Conservation (phyloP, 2,888 invertebrate species). For the Meliscaeva auricollis region DNA sequence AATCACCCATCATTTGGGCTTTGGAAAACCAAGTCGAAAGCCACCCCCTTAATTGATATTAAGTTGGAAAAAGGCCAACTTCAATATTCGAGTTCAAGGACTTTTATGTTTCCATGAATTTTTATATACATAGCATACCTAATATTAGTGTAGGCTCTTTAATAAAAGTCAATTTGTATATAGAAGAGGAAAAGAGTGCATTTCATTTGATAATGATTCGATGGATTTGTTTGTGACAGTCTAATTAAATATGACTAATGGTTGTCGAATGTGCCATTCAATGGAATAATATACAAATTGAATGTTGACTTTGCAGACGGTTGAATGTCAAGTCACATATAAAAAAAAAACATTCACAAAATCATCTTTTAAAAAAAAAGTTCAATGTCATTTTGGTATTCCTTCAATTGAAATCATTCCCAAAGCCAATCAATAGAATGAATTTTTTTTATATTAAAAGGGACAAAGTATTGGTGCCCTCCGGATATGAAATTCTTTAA, state of each 20-base stretch:
- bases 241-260: slow-evolving; percentile 70
- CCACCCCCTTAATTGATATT: slow-evolving; percentile 20
- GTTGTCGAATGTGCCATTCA: slow-evolving; percentile 27
- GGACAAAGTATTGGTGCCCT: slow-evolving; percentile 38
- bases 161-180: slow-evolving; percentile 22
- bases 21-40: not conserved
- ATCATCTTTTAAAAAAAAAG: slow-evolving; percentile 13
- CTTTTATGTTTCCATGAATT: slow-evolving; percentile 26
- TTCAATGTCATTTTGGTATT: not conserved
- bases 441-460: not conserved
- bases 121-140: not conserved
- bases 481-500: slow-evolving; percentile 43
- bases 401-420: slow-evolving; percentile 27
- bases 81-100: slow-evolving; percentile 58
- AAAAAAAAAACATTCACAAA: slow-evolving; percentile 1
- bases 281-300: slow-evolving; percentile 32
- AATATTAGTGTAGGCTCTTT: slow-evolving; percentile 1
- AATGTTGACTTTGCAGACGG: slow-evolving; percentile 50
- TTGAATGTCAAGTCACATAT: slow-evolving; percentile 33
- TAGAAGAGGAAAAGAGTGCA: not conserved
- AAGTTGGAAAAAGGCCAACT: slow-evolving; percentile 38
- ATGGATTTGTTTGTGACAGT: slow-evolving; percentile 44
- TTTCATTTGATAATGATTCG: slow-evolving; percentile 16
- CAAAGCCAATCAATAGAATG: slow-evolving; percentile 39
- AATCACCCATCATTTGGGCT: not conserved